A percentile compares a stretch with the other conserved stretches of the same genome.
phyloP scores from a whole-genome alignment of 2,888 invertebrate genomes.

The Zaprionus bogoriensis region DNA sequence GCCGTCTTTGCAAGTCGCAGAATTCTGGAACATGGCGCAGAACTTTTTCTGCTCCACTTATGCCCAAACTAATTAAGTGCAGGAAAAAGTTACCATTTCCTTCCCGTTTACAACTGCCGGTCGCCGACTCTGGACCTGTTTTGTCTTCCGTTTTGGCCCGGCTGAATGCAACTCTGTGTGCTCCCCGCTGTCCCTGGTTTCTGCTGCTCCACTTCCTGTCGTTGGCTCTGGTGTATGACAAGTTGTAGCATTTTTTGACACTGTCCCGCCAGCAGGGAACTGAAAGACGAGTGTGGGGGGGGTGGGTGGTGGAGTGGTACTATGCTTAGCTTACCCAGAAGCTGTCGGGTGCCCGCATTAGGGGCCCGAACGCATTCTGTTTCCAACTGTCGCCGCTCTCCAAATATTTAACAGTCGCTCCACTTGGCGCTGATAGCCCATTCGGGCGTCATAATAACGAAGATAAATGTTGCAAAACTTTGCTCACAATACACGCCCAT shows the following conservation, averaged over 20 bases:
- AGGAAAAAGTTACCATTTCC: conserved; percentile 78
- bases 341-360: conserved; percentile 35
- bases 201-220: not conserved
- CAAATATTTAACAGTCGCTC: conserved; percentile 74
- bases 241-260: conserved; percentile 66
- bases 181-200: not conserved
- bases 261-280: not conserved
- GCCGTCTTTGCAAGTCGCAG: conserved; percentile 31
- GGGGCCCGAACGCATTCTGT: conserved; percentile 46
- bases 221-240: conserved; percentile 52
- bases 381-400: conserved; percentile 44
- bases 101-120: conserved; percentile 61
- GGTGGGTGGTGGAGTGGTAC: not conserved
- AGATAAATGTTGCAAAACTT: conserved; percentile 74
- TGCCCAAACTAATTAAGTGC: conserved; percentile 79
- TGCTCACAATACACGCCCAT: conserved; percentile 46
- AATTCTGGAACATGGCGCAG: conserved; percentile 52
- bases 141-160: conserved; percentile 25
- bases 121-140: conserved; percentile 21
- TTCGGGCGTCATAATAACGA: conserved; percentile 79
- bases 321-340: conserved; percentile 34
- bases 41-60: conserved; percentile 78
- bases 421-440: conserved; percentile 74
- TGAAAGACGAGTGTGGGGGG: too few species aligned
- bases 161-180: not conserved